Conservation (phyloP, 2,888 invertebrate species). For the Drosophila niveifrons region DNA sequence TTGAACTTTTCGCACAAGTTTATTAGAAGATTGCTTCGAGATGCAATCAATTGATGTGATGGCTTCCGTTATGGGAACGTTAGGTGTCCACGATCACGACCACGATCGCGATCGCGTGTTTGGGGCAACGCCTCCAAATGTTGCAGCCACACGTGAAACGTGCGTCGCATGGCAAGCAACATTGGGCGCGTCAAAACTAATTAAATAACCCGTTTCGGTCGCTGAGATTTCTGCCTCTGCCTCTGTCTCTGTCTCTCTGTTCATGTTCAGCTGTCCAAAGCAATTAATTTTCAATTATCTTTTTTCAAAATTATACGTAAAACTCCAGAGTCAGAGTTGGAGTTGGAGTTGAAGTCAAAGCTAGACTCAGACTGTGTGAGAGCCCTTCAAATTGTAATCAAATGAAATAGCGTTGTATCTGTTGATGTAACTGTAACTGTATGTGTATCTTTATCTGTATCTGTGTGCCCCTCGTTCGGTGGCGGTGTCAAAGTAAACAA, state of each 20-base stretch:
- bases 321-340: constrained; percentile 23
- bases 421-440: too few species aligned
- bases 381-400: constrained; percentile 53
- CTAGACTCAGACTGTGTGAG: neutral
- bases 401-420: constrained; percentile 35
- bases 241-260: neutral
- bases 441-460: neutral
- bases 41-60: constrained; percentile 49
- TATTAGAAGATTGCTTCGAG: constrained; percentile 52
- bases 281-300: constrained; percentile 80
- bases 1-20: constrained; percentile 40
- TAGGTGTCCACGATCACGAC: constrained; percentile 33
- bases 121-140: constrained; percentile 29
- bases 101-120: constrained; percentile 60
- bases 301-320: constrained; percentile 52
- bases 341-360: neutral
- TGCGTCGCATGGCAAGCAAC: constrained; percentile 22
- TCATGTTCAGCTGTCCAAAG: constrained; percentile 75
- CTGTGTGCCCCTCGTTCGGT: neutral
- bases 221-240: neutral
- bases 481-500: constrained; percentile 64
- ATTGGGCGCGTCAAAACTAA: constrained; percentile 74
- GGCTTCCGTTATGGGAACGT: constrained; percentile 47
- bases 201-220: constrained; percentile 72
- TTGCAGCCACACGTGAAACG: constrained; percentile 18